Percentiles rank a stretch among this genome's conserved stretches.
Evolutionary conservation across 2,797 vertebrate genomes (phyloP).

Genomic region (Geotrypetes seraphini): DNA sequence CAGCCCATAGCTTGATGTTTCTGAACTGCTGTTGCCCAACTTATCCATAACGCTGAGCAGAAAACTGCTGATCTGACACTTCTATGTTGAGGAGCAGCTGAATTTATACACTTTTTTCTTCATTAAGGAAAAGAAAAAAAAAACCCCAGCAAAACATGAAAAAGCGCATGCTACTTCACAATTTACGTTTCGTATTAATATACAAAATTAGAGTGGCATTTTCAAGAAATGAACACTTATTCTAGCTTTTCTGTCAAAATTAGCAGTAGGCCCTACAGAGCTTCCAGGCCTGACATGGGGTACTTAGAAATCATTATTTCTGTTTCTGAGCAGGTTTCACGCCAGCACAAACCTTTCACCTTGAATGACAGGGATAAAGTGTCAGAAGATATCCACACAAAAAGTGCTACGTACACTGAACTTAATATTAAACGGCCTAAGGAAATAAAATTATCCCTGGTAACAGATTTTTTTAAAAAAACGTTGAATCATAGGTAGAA

Average conservation of each 20-base stretch:
- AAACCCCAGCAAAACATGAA: not conserved
- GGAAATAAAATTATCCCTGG: slow-evolving; percentile 14
- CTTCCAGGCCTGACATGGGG: slow-evolving; percentile 12
- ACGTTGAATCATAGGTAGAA: not conserved
- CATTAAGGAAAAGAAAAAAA: not conserved
- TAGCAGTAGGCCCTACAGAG: slow-evolving; percentile 11
- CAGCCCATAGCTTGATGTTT: slow-evolving; percentile 1
- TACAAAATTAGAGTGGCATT: slow-evolving; percentile 26
- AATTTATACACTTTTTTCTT: not conserved
- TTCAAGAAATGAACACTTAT: slow-evolving; percentile 19
- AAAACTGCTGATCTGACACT: not conserved
- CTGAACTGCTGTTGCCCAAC: slow-evolving; percentile 8
- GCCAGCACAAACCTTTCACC: slow-evolving; percentile 13
- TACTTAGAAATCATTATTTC: slow-evolving; percentile 25
- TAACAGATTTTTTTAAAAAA: not conserved
- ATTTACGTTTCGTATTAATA: not conserved
- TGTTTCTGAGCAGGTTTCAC: slow-evolving; percentile 16
- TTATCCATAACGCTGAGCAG: slow-evolving; percentile 15
- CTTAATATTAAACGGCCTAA: slow-evolving; percentile 15
- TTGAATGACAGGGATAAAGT: slow-evolving; percentile 11
- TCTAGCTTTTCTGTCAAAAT: slow-evolving; percentile 26
- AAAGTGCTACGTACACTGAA: slow-evolving; percentile 7
- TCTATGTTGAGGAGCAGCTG: not conserved
- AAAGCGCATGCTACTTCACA: not conserved
- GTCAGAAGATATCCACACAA: not conserved